Evolutionary conservation across 92 coral and sea anemone species (phyloP), one percentile per base, ranked within the genome.

Genomic region (Anthopleura xanthogrammica): DNA sequence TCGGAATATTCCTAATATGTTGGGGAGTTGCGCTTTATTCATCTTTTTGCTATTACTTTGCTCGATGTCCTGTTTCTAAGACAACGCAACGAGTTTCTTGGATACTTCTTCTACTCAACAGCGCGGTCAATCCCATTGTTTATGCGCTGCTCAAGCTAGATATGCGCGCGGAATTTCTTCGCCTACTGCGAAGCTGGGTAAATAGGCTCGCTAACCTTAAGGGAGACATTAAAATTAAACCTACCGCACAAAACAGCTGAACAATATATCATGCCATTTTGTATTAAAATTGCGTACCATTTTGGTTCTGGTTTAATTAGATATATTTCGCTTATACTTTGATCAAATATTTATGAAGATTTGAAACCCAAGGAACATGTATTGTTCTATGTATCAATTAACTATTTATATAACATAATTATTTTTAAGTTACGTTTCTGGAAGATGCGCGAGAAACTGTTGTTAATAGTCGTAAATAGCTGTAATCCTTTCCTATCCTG

Each of bases 1-100:
- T 90, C 39, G 88, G 74, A 16, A 71, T 82, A 39, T 90, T 90
- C 40, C 39, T 90, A 20, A 66, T 88, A 14, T 90, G 93, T 46
- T 90, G 89, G 87, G 88, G 90, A 0, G 88, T 87, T 6, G 75
- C 86, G 46, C 72, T 90, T 71, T 90, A 84, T 68, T 83, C 80
- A 12, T 90, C 93, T 10, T 46, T 87, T 29, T 90, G 93, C 40
- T 77, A 41, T 57, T 90, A 79, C 66, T 87, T 83, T 52, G 77
- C 80, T 23, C 72, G 83, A 23, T 90, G 93, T 48, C 19, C 40
- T 7, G 55, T 82, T 36, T 70, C 82, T 4, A 43, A 54, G 1
- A 75, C 57, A 20, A 52, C 80, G 66, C 41, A 12, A 19, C 73
- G 66, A 0, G 79, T 58, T 4, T 55, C 70, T 7, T 77, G 87